A percentile compares a stretch with the other conserved stretches of the same genome.
Evolutionary conservation across 2,797 vertebrate genomes (phyloP).

Genomic region (Psittacula echo): DNA sequence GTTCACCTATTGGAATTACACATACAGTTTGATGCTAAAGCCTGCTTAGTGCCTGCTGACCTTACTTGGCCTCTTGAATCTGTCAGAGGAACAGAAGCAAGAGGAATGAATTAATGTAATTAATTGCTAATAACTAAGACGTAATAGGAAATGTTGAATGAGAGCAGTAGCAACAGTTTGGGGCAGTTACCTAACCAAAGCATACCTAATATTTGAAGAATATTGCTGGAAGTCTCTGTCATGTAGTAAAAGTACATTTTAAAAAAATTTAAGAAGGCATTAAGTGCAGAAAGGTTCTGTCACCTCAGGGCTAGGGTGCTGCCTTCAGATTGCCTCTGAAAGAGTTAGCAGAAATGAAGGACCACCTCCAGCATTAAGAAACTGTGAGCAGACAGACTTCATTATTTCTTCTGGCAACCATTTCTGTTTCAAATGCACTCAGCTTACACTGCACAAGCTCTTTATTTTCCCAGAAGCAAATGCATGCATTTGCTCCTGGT

Average conservation of each 20-base stretch:
- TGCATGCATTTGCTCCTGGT: neutral
- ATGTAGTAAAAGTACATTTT: neutral
- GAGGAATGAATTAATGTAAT: neutral
- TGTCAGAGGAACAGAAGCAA: neutral
- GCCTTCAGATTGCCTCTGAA: neutral
- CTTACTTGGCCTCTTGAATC: neutral
- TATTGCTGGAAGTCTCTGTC: neutral
- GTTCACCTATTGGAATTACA: neutral
- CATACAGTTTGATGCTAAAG: neutral
- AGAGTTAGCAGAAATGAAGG: neutral
- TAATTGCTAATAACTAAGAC: neutral
- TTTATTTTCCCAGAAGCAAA: neutral
- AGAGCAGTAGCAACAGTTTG: neutral
- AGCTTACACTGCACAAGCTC: neutral
- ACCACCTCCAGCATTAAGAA: neutral
- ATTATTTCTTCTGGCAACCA: neutral
- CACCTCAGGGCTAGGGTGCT: neutral
- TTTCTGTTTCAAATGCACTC: neutral
- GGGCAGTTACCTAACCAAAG: neutral
- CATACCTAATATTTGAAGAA: neutral
- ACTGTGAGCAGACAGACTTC: neutral
- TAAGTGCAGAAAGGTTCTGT: neutral
- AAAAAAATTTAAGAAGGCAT: neutral
- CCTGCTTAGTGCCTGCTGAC: neutral
- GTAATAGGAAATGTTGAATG: neutral